Conservation (phyloP, 2,797 vertebrate genomes). For the Eleutherodactylus coqui region DNA sequence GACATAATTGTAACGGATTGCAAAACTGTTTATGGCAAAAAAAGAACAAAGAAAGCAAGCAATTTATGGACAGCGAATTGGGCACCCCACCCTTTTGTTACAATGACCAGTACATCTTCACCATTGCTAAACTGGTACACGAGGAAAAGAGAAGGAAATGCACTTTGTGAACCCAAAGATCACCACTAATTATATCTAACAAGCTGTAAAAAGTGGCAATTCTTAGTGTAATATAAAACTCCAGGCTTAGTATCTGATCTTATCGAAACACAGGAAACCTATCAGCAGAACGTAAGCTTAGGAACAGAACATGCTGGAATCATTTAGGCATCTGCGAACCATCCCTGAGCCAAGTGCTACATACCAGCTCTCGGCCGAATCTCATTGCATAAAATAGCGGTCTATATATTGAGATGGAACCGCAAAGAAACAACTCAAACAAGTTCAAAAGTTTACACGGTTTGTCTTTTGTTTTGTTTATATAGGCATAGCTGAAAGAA, state of each 20-base stretch:
- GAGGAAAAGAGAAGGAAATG: background rate
- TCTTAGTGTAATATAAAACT: background rate
- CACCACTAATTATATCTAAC: background rate
- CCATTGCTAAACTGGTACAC: background rate
- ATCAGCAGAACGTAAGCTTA: background rate
- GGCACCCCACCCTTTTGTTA: background rate
- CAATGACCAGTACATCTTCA: background rate
- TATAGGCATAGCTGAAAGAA: slow-evolving; percentile 39
- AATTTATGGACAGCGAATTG: background rate
- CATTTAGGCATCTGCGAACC: slow-evolving; percentile 23
- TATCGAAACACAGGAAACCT: slow-evolving; percentile 16
- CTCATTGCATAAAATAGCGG: slow-evolving; percentile 30
- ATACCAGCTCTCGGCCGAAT: slow-evolving; percentile 34
- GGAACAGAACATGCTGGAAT: slow-evolving; percentile 32
- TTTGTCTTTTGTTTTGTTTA: slow-evolving; percentile 48
- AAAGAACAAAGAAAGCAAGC: background rate
- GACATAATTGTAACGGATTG: background rate
- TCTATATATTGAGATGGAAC: slow-evolving; percentile 36
- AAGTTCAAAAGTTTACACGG: slow-evolving; percentile 54
- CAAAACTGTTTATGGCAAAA: background rate
- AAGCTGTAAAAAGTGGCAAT: too few relatives aligned
- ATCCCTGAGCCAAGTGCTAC: slow-evolving; percentile 13
- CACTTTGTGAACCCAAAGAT: background rate
- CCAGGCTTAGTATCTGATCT: background rate
- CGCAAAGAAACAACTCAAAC: slow-evolving; percentile 32